Conservation (phyloP, 2,797 vertebrate species). For the Muscicapa striata region DNA sequence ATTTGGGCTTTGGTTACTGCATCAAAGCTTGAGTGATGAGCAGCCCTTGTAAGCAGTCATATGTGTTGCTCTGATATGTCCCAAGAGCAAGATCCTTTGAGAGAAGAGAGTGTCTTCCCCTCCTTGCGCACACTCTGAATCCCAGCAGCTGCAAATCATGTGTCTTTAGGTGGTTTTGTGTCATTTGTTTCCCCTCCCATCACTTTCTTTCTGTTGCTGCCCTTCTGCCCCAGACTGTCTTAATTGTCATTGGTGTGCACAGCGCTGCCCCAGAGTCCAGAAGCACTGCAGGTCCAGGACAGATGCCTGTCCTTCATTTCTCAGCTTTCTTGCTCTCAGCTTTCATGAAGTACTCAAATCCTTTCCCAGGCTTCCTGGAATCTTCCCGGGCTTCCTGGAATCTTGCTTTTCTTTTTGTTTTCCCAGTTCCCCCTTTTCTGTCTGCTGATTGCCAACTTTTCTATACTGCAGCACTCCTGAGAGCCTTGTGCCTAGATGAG, state of each 20-base stretch:
- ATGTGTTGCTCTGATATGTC: not conserved
- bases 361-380: not conserved
- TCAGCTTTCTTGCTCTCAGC: not conserved
- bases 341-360: not conserved
- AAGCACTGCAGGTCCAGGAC: not conserved
- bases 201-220: not conserved
- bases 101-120: not conserved
- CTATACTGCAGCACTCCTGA: not conserved
- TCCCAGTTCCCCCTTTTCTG: not conserved
- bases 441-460: not conserved
- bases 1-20: not conserved
- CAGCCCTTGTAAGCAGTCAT: accelerated
- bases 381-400: not conserved
- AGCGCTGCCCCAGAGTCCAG: not conserved
- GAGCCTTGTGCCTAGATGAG: not conserved
- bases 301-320: not conserved
- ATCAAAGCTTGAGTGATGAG: not conserved
- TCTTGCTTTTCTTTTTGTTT: not conserved
- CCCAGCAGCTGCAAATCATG: not conserved
- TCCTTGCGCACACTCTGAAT: not conserved
- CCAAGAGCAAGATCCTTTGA: not conserved
- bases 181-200: not conserved
- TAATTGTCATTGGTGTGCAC: not conserved
- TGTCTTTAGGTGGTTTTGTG: not conserved
- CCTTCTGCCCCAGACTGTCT: not conserved